A percentile compares a stretch with the other conserved stretches of the same genome.
Conservation (phyloP, 2,113 vertebrate species). For the Panurus biarmicus region DNA sequence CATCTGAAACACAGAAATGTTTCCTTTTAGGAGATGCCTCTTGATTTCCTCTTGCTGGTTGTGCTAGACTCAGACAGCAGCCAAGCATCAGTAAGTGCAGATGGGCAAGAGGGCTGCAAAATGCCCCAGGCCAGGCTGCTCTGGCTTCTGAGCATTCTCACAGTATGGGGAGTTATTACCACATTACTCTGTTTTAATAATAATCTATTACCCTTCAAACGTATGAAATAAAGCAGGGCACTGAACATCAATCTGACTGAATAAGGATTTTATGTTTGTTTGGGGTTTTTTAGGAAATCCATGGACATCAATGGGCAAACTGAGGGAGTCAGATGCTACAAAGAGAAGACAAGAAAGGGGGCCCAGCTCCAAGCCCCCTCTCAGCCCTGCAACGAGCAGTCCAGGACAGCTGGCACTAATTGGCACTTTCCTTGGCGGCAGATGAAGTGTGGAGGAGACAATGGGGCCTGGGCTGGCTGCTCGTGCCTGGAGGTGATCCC, state of each 20-base stretch:
- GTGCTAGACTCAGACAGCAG: slow-evolving; percentile 6
- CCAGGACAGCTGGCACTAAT: slow-evolving; percentile 29
- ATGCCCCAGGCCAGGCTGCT: not conserved
- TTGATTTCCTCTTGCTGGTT: slow-evolving; percentile 21
- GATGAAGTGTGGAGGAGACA: not conserved
- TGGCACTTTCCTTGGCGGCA: not conserved
- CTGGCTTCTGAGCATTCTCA: not conserved
- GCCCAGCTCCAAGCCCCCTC: not conserved
- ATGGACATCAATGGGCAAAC: not conserved
- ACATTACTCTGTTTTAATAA: not conserved
- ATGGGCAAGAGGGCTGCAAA: slow-evolving; percentile 28
- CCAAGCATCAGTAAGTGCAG: not conserved
- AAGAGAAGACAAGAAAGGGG: not conserved
- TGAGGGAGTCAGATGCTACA: not conserved
- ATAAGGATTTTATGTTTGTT: not conserved
- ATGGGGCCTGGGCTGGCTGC: not conserved
- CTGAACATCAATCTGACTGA: not conserved
- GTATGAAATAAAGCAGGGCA: not conserved
- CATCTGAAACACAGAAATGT: not conserved
- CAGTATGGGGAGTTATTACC: not conserved
- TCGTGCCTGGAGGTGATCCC: not conserved
- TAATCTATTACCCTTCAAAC: not conserved
- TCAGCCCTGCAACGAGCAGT: not conserved
- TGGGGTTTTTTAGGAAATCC: not conserved
- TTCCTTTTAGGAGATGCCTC: not conserved